Evolutionary conservation across 2,888 invertebrate species (phyloP), one percentile per base, ranked within the genome.

Genomic region (Drosophila bunnanda): DNA sequence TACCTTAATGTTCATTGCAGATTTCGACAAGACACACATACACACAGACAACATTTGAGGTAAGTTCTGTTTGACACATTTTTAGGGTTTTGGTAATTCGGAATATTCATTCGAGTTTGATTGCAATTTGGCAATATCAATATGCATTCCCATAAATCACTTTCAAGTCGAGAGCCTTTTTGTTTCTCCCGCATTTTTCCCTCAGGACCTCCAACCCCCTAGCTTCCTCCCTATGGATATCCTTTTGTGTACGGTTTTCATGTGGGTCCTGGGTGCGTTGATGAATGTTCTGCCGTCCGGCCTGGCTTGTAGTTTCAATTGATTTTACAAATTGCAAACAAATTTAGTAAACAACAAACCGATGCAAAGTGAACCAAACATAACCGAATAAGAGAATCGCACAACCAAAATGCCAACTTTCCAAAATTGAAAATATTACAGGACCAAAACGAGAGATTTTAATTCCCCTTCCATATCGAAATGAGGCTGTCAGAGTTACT

Each of bases 281-380:
- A 66, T 66, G 66, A 66, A 55, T 66, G 54, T 44, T 66, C 32
- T 34, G 46, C 13, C 50, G 10, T 22, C 53, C 64, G 9, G 46
- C 13, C 38, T 1, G 25, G 69, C 69, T 75, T 61, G 77, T 68
- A 71, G 66, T 77, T 74, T 32, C 81, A 81, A 86, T 79, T 78
- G 78, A 78, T 81, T 83, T 86, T 83, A 76, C 81, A 83, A 83
- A 79, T 75, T 73, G 75, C 82, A 78, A 75, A 82, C 73, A 78
- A 65, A 80, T 72, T 78, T 80, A 44, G 69, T 20, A 64, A 75
- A 78, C 67, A 75, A 69, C 57, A 61, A 59, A 43, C 48, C 41
- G n/a, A 50, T 39, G 12, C 74, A 70, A 70, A 62, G 46, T 66
- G 61, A 52, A 25, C 20, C 20, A 25, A 43, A 52, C 56, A 43